Percentiles rank a stretch among this genome's conserved stretches.
Evolutionary conservation across 2,797 vertebrate species (phyloP).

Genomic region (Kryptopterus vitreolus): DNA sequence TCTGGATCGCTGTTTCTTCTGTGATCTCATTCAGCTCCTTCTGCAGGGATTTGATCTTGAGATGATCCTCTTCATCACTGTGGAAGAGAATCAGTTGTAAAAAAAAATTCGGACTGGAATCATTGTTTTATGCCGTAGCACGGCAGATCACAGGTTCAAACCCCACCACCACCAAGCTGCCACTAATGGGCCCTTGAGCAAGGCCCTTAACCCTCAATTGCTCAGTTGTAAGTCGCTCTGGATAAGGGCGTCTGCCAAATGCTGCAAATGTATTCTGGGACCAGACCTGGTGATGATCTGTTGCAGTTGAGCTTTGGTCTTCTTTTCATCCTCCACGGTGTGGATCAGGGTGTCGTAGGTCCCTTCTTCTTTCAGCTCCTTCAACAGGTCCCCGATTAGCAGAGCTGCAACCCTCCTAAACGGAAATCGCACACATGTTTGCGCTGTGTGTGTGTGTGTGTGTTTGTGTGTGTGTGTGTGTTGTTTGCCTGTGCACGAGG

Average conservation of each 20-base stretch:
- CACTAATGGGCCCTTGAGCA: too few relatives aligned
- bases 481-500: too few relatives aligned
- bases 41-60: conserved; percentile 67
- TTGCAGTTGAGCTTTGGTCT: conserved; percentile 63
- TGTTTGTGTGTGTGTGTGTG: not conserved
- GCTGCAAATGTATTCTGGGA: too few relatives aligned
- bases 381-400: conserved; percentile 65
- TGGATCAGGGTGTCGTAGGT: conserved; percentile 73
- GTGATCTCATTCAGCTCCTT: conserved; percentile 73
- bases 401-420: conserved; percentile 76
- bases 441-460: not conserved
- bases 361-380: conserved; percentile 72
- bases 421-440: not conserved
- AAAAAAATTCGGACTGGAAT: not conserved
- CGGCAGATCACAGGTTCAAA: too few relatives aligned
- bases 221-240: too few relatives aligned
- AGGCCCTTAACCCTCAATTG: too few relatives aligned
- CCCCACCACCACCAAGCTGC: too few relatives aligned
- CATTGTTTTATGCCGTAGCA: not conserved
- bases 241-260: too few relatives aligned
- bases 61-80: conserved; percentile 75
- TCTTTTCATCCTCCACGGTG: conserved; percentile 68
- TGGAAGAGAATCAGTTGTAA: conserved; percentile 10
- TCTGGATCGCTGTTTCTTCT: conserved; percentile 69
- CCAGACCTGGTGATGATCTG: conserved; percentile 73